phyloP scores from a whole-genome alignment of 2,797 vertebrate species.

The Halcyon chelicuti region DNA sequence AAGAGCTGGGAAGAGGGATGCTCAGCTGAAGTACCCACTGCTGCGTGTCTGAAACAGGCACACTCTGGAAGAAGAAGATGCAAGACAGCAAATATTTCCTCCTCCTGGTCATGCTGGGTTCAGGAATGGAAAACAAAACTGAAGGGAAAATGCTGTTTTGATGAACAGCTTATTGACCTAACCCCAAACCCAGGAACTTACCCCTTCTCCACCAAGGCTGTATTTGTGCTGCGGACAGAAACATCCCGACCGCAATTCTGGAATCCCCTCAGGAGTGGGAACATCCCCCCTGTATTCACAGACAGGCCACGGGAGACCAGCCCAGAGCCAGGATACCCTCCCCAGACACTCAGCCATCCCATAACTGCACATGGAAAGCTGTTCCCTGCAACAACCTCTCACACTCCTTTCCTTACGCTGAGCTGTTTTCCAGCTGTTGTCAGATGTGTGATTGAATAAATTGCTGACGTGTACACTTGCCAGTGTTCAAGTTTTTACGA shows the following conservation, averaged over 20 bases:
- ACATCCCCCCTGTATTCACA: neutral
- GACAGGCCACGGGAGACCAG: neutral
- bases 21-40: neutral
- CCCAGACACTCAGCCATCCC: neutral
- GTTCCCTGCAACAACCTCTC: neutral
- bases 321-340: neutral
- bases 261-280: neutral
- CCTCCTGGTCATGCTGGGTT: neutral
- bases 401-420: neutral
- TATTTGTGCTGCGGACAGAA: neutral
- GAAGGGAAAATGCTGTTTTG: neutral
- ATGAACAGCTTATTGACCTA: neutral
- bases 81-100: neutral
- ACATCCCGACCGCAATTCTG: neutral
- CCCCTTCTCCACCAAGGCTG: neutral
- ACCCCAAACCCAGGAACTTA: neutral
- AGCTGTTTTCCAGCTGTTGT: neutral
- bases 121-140: neutral
- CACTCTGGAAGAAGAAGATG: neutral
- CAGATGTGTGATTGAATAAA: neutral
- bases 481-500: neutral
- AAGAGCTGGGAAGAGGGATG: neutral
- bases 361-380: neutral
- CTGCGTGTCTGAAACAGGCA: accelerated
- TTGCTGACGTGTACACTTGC: neutral